phyloP scores from a whole-genome alignment of 1,140 invertebrate species.

The Hestina assimilis region DNA sequence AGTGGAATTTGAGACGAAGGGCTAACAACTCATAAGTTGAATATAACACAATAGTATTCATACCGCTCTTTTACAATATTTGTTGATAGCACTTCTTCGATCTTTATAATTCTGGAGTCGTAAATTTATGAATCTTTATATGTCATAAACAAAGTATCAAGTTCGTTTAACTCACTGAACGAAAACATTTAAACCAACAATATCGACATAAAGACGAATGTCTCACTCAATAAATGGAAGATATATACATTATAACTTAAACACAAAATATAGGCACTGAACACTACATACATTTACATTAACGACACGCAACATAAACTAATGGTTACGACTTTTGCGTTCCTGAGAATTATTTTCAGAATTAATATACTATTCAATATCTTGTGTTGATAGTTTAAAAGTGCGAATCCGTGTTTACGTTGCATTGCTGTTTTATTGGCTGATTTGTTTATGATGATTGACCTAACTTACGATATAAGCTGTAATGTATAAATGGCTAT shows the following conservation, averaged over 20 bases:
- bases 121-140: no score
- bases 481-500: neutral
- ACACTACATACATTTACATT: slow-evolving; percentile 10
- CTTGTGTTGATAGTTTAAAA: neutral
- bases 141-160: no score
- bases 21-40: no score
- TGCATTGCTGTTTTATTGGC: neutral
- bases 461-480: no score
- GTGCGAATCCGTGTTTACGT: neutral
- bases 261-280: slow-evolving; percentile 8
- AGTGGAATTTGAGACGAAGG: no score
- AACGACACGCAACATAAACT: slow-evolving; percentile 6
- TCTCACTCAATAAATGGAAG: slow-evolving; percentile 7
- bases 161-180: neutral
- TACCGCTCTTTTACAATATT: no score
- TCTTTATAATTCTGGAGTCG: no score
- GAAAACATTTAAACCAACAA: neutral
- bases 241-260: slow-evolving; percentile 5
- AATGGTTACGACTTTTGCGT: neutral
- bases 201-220: slow-evolving; percentile 10
- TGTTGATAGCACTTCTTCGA: no score
- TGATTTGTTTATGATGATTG: no score
- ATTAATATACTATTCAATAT: slow-evolving; percentile 5
- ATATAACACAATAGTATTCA: no score
- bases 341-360: neutral